Evolutionary conservation across 2,797 vertebrate genomes (phyloP), one percentile per base, ranked within the genome.

Genomic region (Microchirus variegatus): DNA sequence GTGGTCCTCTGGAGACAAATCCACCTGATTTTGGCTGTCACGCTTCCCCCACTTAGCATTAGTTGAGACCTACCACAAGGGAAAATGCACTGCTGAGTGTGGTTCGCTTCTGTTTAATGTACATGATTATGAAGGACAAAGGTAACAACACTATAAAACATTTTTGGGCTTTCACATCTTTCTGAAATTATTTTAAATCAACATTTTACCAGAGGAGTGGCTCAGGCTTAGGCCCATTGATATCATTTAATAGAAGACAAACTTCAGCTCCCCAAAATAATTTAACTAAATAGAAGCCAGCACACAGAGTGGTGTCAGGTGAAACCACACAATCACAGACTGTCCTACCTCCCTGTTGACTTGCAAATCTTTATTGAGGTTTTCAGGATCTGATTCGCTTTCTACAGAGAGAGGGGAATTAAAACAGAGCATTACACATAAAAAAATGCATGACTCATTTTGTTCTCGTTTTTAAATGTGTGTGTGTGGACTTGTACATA

Each of bases 301-400:
- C 31, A 31, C 31, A 31, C 31, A 31, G 31, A 56, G 53, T 8
- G 48, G 18, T n/a, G 38, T 61, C 57, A 63, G 18, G 35, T 48
- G 45, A 59, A 51, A 37, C 3, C 19, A 42, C 31, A 26, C 57
- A 35, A 41, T 31, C 31, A 17, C 37, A 42, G 16, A 48, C 12
- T 2, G 31, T 61, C 82, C 9, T 71, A 93, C 93, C 91, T 91
- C 86, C 49, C 44, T 67, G 58, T 77, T 70, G 49, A 72, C 70
- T 14, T 79, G 84, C 0, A 62, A 41, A 10, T 88, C 87, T 42
- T 73, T 72, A 1, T 75, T 38, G 46, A 65, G 75, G 9, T n/a
- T 4, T 19, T 84, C 86, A 1, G 83, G 44, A 51, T 87, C 86
- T 1, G 75, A 73, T n/a, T 92, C 88, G 0, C 59, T 90, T 73